Percentiles rank a stretch among this genome's conserved stretches.
phyloP scores from a whole-genome alignment of 2,797 vertebrate genomes.

The Nannoperca obscura region DNA sequence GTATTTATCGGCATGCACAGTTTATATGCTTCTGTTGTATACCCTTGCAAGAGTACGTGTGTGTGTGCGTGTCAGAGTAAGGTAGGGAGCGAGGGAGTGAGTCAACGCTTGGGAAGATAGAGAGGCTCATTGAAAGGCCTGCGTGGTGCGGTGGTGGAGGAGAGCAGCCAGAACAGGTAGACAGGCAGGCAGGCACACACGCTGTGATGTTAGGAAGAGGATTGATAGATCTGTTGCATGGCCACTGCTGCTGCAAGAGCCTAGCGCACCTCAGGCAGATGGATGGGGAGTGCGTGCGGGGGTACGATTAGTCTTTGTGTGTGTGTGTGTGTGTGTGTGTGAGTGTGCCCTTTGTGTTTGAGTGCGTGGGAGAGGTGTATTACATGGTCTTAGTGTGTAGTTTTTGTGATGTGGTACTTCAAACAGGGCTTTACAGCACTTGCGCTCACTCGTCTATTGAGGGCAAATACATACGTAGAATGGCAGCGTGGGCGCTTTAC shows the following conservation, averaged over 20 bases:
- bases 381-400: constrained; percentile 62
- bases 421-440: constrained; percentile 48
- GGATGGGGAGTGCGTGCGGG: constrained; percentile 68
- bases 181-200: constrained; percentile 55
- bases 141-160: constrained; percentile 68
- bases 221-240: constrained; percentile 77
- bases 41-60: constrained; percentile 23
- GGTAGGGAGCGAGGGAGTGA: constrained; percentile 65
- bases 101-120: constrained; percentile 69
- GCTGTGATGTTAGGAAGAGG: constrained; percentile 75
- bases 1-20: constrained; percentile 48
- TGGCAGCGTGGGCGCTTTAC: constrained; percentile 14
- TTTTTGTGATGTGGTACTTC: constrained; percentile 65
- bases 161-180: constrained; percentile 67
- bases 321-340: constrained; percentile 12
- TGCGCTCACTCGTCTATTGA: constrained; percentile 19
- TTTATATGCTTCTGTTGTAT: constrained; percentile 51
- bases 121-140: constrained; percentile 74
- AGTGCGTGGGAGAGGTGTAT: constrained; percentile 75
- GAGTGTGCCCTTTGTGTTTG: constrained; percentile 63
- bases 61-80: constrained; percentile 43
- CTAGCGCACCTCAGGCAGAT: constrained; percentile 75
- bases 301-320: constrained; percentile 66
- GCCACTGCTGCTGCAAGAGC: constrained; percentile 73
- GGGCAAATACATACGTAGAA: constrained; percentile 42